Evolutionary conservation across 2,113 vertebrate genomes (phyloP).

Genomic region (rat (Rattus norvegicus)): DNA sequence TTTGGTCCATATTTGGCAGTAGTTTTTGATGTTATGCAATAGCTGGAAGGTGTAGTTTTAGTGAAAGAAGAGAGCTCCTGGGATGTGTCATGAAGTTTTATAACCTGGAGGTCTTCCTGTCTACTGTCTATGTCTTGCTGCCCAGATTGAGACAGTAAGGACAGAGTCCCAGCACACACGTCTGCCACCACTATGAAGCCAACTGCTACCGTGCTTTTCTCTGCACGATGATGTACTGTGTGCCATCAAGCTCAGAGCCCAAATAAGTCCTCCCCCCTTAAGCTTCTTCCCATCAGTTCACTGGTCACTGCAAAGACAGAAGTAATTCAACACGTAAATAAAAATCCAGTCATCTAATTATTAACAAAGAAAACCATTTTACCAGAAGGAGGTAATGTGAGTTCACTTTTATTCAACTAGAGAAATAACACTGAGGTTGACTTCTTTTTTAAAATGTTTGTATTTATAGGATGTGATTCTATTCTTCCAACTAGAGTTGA

Average conservation of each 20-base stretch:
- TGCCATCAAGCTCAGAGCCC: neutral
- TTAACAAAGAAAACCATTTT: neutral
- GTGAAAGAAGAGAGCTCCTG: neutral
- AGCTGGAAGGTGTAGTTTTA: too few species aligned
- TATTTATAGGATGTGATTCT: neutral
- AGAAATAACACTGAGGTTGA: neutral
- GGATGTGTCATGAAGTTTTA: neutral
- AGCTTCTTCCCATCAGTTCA: neutral
- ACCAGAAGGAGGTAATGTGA: rapidly evolving
- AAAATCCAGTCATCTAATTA: neutral
- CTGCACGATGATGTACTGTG: too few species aligned
- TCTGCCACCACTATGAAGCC: neutral
- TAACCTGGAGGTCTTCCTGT: neutral
- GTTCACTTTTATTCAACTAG: neutral
- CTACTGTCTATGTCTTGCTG: neutral
- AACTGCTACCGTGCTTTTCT: too few species aligned
- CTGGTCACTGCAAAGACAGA: neutral
- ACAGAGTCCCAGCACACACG: neutral
- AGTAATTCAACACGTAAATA: neutral
- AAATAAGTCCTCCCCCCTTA: neutral
- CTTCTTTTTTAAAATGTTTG: neutral
- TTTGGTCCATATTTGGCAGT: neutral
- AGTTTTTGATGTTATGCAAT: neutral
- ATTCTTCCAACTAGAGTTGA: neutral
- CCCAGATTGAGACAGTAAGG: neutral